These are phyloP conservation scores for Coptodon rendalli DNA, from an alignment of 2,113 vertebrate genomes.

Conservation along the genomic window DNA sequence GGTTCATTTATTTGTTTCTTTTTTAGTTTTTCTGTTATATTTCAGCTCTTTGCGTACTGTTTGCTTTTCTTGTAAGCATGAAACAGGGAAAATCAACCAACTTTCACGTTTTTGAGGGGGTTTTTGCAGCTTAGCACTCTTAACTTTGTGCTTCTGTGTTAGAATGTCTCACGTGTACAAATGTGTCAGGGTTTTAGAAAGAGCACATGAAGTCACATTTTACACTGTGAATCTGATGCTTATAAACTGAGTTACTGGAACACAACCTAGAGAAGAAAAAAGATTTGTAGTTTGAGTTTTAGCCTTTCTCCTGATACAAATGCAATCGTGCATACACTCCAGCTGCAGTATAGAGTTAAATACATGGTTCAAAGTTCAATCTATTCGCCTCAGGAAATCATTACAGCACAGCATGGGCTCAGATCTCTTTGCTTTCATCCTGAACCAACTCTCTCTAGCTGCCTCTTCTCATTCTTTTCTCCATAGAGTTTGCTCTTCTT, in stretches of 20 bases:
- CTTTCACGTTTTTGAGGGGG: not conserved
- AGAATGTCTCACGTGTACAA: not conserved
- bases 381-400: constrained; percentile 19
- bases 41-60: constrained; percentile 1
- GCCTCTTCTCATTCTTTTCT: not conserved
- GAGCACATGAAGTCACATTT: not conserved
- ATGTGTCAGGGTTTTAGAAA: not conserved
- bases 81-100: constrained; percentile 19
- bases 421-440: not conserved
- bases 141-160: not conserved
- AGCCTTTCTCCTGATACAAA: not conserved
- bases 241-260: not conserved
- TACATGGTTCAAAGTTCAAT: constrained; percentile 14
- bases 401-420: constrained; percentile 16
- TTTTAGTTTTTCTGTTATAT: constrained; percentile 9
- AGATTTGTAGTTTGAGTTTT: not conserved
- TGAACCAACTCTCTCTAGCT: not conserved
- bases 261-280: not conserved
- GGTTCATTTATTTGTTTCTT: constrained; percentile 7
- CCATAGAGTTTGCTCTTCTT: not conserved
- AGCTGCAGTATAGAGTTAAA: not conserved
- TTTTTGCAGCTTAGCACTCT: not conserved
- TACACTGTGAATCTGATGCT: not conserved
- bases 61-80: constrained; percentile 56
- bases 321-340: not conserved